phyloP scores from a whole-genome alignment of 2,888 invertebrate species.

The Harpalus rufipes region DNA sequence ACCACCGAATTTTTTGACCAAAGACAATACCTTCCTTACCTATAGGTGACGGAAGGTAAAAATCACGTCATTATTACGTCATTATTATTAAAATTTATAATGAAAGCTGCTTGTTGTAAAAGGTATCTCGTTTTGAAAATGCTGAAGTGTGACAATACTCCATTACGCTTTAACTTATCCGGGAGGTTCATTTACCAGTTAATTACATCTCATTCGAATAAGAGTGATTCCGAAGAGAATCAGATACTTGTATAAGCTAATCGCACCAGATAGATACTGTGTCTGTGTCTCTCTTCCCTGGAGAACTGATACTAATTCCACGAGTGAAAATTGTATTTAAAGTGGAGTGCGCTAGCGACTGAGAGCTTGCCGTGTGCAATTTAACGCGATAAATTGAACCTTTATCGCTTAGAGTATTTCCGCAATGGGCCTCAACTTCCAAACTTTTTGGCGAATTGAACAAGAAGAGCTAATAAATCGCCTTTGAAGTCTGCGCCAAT shows the following conservation, averaged over 20 bases:
- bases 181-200: not conserved
- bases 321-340: slow-evolving; percentile 50
- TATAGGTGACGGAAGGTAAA: too few species aligned
- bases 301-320: slow-evolving; percentile 13
- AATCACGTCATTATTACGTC: too few species aligned
- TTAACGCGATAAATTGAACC: slow-evolving; percentile 64
- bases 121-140: not conserved
- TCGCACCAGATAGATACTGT: not conserved
- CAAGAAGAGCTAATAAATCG: slow-evolving; percentile 64
- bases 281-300: not conserved
- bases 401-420: slow-evolving; percentile 58
- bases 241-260: slow-evolving; percentile 2
- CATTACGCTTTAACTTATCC: not conserved
- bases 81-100: too few species aligned
- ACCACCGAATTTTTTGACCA: too few species aligned
- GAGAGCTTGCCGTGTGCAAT: slow-evolving; percentile 28
- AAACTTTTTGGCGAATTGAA: slow-evolving; percentile 59
- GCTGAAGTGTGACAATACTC: not conserved
- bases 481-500: slow-evolving; percentile 55
- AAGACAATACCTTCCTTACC: too few species aligned
- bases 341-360: not conserved
- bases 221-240: not conserved
- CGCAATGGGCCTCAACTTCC: slow-evolving; percentile 57
- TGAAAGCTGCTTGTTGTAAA: too few species aligned
- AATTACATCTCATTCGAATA: not conserved